Base-by-base conservation (phyloP, 2,888 invertebrate genomes). In the Drosophila kambysellisi region DNA sequence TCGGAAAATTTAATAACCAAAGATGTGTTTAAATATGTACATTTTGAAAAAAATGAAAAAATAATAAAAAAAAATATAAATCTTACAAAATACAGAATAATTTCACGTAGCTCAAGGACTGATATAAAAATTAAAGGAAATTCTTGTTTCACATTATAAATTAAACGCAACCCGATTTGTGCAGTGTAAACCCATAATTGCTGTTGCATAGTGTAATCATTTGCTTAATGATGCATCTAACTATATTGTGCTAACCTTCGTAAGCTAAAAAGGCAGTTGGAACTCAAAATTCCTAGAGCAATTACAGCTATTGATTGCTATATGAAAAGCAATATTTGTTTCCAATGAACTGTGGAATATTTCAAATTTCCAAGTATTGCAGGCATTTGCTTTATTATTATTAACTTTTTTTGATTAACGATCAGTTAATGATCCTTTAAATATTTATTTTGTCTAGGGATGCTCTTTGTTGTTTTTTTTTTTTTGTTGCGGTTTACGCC, bases 391-490 rank as follows among this genome's bases (percentile, higher is more conserved):
- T 20, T 11, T 20, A 2, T 20, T 11, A 11, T n/a, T 41, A 2
- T 41, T 11, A 11, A 8, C 25, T 4, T 46, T 8, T 46, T 62
- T 50, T 74, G 79, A 74, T 68, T 60, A 63, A 81, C 70, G 74
- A 77, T 66, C 48, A 33, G 54, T 54, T 87, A 89, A 89, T 83
- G 84, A 79, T 85, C 88, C 84, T 82, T 76, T 75, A 50, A 15
- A 46, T 25, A 25, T 25, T 15, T 82, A 30, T 30, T 70, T 70
- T 85, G 58, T 48, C 53, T 50, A 37, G 56, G 57, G 58, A 60
- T 51, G 52, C 15, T 58, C 32, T 53, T 50, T 56, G 56, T 57
- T 53, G 25, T 25, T 54, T 20, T 30, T 15, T 25, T 30, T 4
- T 30, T 30, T 30, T 25, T 25, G 12, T 15, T 46, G 15, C 46